A percentile compares a stretch with the other conserved stretches of the same genome.
Conservation (phyloP, 1,140 invertebrate species). For the Cheumatopsyche charites region DNA sequence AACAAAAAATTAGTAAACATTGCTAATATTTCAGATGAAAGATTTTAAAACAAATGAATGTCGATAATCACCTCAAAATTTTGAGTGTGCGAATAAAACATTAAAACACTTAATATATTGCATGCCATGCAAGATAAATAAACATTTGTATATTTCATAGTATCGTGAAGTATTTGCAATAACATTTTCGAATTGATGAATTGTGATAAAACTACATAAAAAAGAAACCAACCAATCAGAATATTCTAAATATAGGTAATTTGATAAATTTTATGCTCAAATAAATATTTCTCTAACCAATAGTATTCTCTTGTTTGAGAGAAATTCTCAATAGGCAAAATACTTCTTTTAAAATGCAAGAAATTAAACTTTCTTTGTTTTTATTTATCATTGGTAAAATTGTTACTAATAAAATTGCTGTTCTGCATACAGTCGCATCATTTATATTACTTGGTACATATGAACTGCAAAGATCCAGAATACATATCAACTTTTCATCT, state of each 20-base stretch:
- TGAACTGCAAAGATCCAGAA: conserved; percentile 41
- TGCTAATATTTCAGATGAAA: background rate
- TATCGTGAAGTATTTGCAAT: conserved; percentile 37
- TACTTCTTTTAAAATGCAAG: conserved; percentile 32
- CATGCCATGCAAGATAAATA: conserved; percentile 38
- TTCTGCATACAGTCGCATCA: conserved; percentile 17
- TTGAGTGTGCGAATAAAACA: conserved; percentile 35
- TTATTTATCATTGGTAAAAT: conserved; percentile 25
- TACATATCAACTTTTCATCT: conserved; percentile 36
- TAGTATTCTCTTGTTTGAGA: conserved; percentile 38
- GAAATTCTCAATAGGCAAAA: conserved; percentile 37
- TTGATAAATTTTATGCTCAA: too few relatives aligned
- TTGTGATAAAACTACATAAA: conserved; percentile 44
- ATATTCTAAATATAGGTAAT: too few relatives aligned
- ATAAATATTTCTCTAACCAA: conserved; percentile 41
- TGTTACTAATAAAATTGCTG: conserved; percentile 27
- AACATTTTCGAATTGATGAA: conserved; percentile 39
- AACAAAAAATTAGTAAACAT: conserved; percentile 4
- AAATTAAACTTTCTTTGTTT: conserved; percentile 17
- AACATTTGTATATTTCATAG: conserved; percentile 24
- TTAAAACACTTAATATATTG: conserved; percentile 32
- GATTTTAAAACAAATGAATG: conserved; percentile 13
- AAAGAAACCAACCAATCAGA: conserved; percentile 9
- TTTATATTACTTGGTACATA: conserved; percentile 27
- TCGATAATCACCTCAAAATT: conserved; percentile 40